Base-by-base conservation (phyloP, 1,140 invertebrate species). In the Pogonognathellus flavescens region DNA sequence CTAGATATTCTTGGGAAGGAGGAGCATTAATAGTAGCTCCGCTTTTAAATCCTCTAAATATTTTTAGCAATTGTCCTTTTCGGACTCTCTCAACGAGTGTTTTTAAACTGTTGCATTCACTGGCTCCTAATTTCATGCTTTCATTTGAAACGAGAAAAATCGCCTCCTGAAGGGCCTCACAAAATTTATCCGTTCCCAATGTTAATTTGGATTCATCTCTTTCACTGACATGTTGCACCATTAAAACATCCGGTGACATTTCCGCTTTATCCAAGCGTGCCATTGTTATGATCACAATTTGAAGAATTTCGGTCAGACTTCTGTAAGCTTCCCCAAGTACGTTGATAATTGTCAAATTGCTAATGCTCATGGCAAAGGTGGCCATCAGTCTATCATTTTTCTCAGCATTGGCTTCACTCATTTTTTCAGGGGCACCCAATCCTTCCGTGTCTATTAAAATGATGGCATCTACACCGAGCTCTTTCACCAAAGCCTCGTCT, bases 371-470 rank as follows among this genome's bases (percentile, higher is more conserved):
- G 0, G 82, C 55, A 66, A 86, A 86, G n/a, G 82, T 80, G 6
- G 85, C 70, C 52, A 86, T 41, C 4, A 60, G 6, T 18, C 66
- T 13, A 22, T 86, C 85, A 41, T 84, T 84, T 41, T 31, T 11
- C 7, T 86, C 82, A 6, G 80, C 59, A 49, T 62, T 22, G 9
- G 18, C 22, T 41, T 72, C 66, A 7, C 13, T 41, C 66, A 72
- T 59, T 86, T 86, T 72, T 84, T 82, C 16, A 20, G 76, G 55
- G 10, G 86, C 53, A 7, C 25, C 83, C 10, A 86, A 31, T 4
- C 86, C 86, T 82, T 86, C 86, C 1, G 86, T 81, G 59, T 86
- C 86, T 0, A 86, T 53, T n/a, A 86, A 13, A 18, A 86, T 22
- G 0, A 86, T 22, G 7, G 83, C 86, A 25, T 84, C 86, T 8